Evolutionary conservation across 2,797 vertebrate species (phyloP).

Genomic region (Spea hammondii): DNA sequence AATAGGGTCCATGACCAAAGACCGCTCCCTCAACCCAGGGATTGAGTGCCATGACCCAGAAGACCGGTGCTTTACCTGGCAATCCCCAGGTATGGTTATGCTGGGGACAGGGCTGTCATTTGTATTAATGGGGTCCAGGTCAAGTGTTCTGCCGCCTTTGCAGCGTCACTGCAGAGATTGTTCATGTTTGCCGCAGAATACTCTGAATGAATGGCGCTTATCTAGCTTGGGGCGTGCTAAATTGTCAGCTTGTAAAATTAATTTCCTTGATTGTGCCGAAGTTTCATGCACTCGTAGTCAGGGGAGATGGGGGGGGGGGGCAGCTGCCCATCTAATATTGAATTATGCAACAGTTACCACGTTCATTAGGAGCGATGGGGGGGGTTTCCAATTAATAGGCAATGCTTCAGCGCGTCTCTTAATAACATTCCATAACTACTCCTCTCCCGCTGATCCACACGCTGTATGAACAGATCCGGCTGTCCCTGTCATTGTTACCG

Average conservation of each 20-base stretch:
- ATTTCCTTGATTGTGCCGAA: conserved; percentile 42
- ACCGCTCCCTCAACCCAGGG: no score
- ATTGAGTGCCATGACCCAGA: no score
- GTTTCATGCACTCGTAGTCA: conserved; percentile 22
- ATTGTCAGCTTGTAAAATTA: conserved; percentile 50
- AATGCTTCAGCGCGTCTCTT: conserved; percentile 40
- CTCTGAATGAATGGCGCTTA: conserved; percentile 38
- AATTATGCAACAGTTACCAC: conserved; percentile 45
- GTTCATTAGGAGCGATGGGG: conserved; percentile 32
- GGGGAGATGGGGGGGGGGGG: background rate
- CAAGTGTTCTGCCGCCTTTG: background rate
- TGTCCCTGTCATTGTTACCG: background rate
- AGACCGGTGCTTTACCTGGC: no score
- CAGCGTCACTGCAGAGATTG: background rate
- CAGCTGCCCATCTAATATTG: conserved; percentile 25
- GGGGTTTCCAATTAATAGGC: conserved; percentile 47
- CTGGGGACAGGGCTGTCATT: no score
- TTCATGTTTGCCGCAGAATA: background rate
- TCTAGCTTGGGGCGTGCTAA: conserved; percentile 39
- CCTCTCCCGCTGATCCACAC: conserved; percentile 27
- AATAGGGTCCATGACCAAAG: no score
- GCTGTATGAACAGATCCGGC: background rate
- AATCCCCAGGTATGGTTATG: no score
- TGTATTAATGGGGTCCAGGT: no score
- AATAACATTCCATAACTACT: conserved; percentile 26